phyloP scores from a whole-genome alignment of 92 coral and sea anemone species.

The Zoanthus sociatus region DNA sequence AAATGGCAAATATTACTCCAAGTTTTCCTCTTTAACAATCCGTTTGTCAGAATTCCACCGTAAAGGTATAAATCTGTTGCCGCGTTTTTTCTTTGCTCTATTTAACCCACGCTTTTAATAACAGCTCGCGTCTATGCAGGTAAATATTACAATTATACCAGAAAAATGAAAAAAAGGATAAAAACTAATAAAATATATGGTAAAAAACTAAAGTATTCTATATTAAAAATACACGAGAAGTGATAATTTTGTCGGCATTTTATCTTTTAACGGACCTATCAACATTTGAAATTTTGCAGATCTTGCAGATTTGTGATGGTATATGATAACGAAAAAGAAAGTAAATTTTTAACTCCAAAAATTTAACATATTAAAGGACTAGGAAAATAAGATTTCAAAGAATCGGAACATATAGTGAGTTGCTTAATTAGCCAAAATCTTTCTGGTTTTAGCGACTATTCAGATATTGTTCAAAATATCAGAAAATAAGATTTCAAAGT shows the following conservation, averaged over 20 bases:
- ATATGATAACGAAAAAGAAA: background rate
- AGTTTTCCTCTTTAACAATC: no score
- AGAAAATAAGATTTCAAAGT: background rate
- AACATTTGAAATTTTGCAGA: background rate
- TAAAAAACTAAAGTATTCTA: background rate
- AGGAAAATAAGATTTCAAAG: background rate
- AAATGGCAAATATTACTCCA: no score
- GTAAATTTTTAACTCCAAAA: background rate
- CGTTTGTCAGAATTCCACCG: no score
- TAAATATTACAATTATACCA: no score
- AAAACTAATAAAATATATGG: background rate
- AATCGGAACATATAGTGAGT: background rate
- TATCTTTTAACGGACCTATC: background rate
- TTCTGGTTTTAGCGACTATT: background rate
- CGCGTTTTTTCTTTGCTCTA: no score
- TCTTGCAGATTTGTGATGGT: background rate
- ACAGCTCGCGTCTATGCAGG: no score
- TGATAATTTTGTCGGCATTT: conserved; percentile 17
- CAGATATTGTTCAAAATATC: no score
- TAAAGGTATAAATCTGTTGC: no score
- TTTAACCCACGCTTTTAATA: no score
- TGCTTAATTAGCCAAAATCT: background rate
- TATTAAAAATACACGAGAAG: background rate
- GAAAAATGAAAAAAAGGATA: background rate
- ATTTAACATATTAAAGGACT: background rate